phyloP scores from a whole-genome alignment of 2,113 vertebrate species.

The Dasyprocta punctata region DNA sequence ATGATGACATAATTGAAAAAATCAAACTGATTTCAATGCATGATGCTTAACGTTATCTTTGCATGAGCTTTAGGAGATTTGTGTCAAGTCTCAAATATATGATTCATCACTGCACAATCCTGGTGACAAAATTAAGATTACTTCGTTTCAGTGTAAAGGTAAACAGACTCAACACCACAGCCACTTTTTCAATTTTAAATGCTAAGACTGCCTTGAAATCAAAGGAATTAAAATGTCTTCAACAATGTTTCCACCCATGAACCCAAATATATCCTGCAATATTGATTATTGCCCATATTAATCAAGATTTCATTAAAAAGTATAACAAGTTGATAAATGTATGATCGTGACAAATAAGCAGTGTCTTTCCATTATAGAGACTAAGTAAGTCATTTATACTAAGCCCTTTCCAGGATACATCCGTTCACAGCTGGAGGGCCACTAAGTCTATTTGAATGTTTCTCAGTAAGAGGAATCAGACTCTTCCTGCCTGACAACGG shows the following conservation, averaged over 20 bases:
- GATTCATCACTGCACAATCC: slow-evolving; percentile 53
- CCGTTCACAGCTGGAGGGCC: background rate
- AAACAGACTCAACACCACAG: background rate
- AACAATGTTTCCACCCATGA: background rate
- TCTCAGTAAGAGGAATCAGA: background rate
- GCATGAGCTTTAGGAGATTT: slow-evolving; percentile 15
- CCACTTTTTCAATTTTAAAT: slow-evolving; percentile 58
- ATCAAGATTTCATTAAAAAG: background rate
- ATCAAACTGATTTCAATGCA: slow-evolving; percentile 50
- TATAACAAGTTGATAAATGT: background rate
- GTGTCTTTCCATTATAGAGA: background rate
- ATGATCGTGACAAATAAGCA: background rate
- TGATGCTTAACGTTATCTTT: slow-evolving; percentile 36
- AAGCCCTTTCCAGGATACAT: background rate
- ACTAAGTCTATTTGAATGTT: background rate
- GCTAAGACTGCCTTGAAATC: background rate
- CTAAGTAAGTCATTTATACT: background rate
- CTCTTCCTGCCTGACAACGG: background rate
- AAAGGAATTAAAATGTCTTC: slow-evolving; percentile 12
- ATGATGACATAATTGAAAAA: slow-evolving; percentile 58
- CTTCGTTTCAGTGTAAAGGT: slow-evolving; percentile 39
- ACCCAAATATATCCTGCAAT: background rate
- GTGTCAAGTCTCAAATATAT: slow-evolving; percentile 15
- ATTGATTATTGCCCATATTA: background rate
- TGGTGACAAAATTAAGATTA: slow-evolving; percentile 37